These are phyloP conservation scores for Rhinichthys osculus DNA, from an alignment of 2,797 vertebrate species.

Conservation along the genomic window DNA sequence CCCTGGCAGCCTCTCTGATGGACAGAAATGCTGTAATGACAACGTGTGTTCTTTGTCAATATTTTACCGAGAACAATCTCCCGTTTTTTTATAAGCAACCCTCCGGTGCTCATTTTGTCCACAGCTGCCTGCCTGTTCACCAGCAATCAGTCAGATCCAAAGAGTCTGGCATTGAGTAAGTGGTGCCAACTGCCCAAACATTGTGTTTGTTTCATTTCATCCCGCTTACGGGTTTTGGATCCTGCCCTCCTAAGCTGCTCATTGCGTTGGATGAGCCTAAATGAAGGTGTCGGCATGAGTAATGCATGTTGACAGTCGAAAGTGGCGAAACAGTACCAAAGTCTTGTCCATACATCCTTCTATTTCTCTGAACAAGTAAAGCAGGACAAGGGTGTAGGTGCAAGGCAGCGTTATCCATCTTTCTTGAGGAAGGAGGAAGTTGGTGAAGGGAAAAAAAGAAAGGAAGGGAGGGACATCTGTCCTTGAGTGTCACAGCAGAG, in stretches of 20 bases:
- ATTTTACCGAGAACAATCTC: slow-evolving; percentile 31
- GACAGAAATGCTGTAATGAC: slow-evolving; percentile 1
- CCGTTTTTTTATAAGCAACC: slow-evolving; percentile 4
- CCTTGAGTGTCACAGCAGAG: slow-evolving; percentile 59
- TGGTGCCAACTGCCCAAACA: slow-evolving; percentile 8
- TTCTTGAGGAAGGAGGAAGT: slow-evolving; percentile 19
- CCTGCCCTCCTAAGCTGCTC: slow-evolving; percentile 22
- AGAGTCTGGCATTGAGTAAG: slow-evolving; percentile 43
- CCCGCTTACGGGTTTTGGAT: slow-evolving; percentile 25
- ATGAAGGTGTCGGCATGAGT: slow-evolving; percentile 46
- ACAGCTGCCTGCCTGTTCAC: slow-evolving; percentile 32
- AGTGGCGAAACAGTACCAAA: slow-evolving; percentile 35
- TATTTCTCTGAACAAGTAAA: slow-evolving; percentile 30
- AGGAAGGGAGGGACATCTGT: slow-evolving; percentile 39
- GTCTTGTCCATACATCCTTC: slow-evolving; percentile 33
- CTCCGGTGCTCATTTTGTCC: slow-evolving; percentile 40
- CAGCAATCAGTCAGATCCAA: slow-evolving; percentile 33
- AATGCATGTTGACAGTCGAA: slow-evolving; percentile 47
- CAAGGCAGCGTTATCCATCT: slow-evolving; percentile 24
- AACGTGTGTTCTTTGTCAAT: slow-evolving; percentile 10
- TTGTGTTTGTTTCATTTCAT: slow-evolving; percentile 30
- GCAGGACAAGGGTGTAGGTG: background rate
- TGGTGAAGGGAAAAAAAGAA: slow-evolving; percentile 16
- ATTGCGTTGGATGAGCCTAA: slow-evolving; percentile 36
- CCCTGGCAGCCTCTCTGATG: background rate